Evolutionary conservation across 2,113 vertebrate genomes (phyloP).

Genomic region (Nesospiza acunhae): DNA sequence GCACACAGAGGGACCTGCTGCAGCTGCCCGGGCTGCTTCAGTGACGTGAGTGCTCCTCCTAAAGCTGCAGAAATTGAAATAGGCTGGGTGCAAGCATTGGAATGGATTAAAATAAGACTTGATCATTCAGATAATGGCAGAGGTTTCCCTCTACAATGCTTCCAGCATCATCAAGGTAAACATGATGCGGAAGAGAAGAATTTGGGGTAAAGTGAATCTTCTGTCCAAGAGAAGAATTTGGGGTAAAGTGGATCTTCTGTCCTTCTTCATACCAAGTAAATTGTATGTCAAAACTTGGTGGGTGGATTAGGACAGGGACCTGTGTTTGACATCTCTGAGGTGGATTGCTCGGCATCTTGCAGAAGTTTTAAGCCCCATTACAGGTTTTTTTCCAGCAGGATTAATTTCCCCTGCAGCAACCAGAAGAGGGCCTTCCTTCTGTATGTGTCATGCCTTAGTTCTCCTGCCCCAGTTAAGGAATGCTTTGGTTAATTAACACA

Average conservation of each 20-base stretch:
- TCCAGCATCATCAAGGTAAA: background rate
- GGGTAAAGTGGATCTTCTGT: background rate
- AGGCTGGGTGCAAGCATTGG: background rate
- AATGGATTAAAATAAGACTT: background rate
- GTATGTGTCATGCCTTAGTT: background rate
- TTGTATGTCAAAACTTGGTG: background rate
- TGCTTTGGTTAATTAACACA: background rate
- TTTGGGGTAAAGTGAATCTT: background rate
- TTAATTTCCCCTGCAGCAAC: background rate
- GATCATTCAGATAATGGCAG: background rate
- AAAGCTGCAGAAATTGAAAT: background rate
- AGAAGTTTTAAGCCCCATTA: background rate
- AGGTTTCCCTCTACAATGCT: background rate
- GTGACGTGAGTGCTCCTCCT: accelerated
- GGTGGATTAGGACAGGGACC: background rate
- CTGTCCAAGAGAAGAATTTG: background rate
- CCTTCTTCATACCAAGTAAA: background rate
- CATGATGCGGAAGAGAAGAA: background rate
- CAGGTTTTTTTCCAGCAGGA: background rate
- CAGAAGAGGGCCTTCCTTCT: background rate
- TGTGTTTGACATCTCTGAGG: background rate
- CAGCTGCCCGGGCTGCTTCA: background rate
- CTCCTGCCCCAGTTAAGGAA: background rate
- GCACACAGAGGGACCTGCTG: background rate
- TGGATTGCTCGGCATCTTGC: background rate